These are phyloP conservation scores for Zygogramma bicolorata DNA, from an alignment of 2,888 invertebrate genomes.

Conservation along the genomic window DNA sequence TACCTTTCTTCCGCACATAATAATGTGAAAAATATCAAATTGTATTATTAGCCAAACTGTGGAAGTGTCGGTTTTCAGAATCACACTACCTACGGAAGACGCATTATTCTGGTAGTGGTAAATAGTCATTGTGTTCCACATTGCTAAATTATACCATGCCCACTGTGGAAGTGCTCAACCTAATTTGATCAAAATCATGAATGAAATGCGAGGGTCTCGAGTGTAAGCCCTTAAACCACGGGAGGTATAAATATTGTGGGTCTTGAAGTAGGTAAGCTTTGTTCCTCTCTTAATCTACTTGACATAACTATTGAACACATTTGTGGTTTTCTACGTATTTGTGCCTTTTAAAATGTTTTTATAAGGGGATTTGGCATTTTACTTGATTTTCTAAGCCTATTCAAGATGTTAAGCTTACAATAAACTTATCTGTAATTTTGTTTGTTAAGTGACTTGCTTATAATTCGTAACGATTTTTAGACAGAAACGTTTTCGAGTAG, in stretches of 20 bases:
- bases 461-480: conserved; percentile 22
- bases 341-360: conserved; percentile 45
- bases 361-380: conserved; percentile 44
- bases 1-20: conserved; percentile 6
- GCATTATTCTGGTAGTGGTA: conserved; percentile 24
- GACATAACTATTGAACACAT: conserved; percentile 45
- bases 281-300: conserved; percentile 46
- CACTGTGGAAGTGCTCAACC: conserved; percentile 34
- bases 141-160: conserved; percentile 35
- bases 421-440: conserved; percentile 39
- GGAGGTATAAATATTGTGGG: conserved; percentile 48
- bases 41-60: conserved; percentile 25
- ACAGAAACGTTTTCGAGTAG: conserved; percentile 7
- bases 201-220: conserved; percentile 37
- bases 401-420: conserved; percentile 40
- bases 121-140: conserved; percentile 39
- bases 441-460: conserved; percentile 41
- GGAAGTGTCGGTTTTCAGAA: conserved; percentile 13
- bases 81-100: conserved; percentile 19
- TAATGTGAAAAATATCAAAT: conserved; percentile 21
- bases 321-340: conserved; percentile 46
- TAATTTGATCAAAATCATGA: conserved; percentile 45
- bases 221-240: conserved; percentile 40
- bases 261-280: conserved; percentile 41
- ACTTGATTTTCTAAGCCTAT: conserved; percentile 44